These are phyloP conservation scores for Orthosia incerta DNA, from an alignment of 2,888 invertebrate species.

Conservation along the genomic window DNA sequence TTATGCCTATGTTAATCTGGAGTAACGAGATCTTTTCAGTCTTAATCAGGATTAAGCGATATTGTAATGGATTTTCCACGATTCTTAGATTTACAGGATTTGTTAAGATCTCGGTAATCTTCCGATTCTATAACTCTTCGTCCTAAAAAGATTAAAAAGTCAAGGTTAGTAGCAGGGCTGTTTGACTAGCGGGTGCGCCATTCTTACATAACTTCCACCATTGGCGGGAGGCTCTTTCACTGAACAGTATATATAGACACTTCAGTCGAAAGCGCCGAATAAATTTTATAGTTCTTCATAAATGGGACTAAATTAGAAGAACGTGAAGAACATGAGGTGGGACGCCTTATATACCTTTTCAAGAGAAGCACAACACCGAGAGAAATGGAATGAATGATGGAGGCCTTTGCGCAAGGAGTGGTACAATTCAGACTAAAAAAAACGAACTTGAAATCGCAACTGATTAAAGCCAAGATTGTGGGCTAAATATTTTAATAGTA, in stretches of 20 bases:
- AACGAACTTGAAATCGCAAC: too few relatives aligned
- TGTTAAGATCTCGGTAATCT: not conserved
- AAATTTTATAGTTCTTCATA: not conserved
- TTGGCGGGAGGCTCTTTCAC: not conserved
- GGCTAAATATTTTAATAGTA: slow-evolving; percentile 6
- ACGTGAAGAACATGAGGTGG: not conserved
- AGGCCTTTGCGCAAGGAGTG: too few relatives aligned
- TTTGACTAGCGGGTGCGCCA: not conserved
- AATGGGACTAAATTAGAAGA: not conserved
- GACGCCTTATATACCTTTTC: too few relatives aligned
- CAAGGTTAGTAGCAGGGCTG: not conserved
- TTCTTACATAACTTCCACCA: not conserved
- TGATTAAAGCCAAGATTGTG: slow-evolving; percentile 11
- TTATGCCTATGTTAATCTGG: not conserved
- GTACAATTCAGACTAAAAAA: too few relatives aligned
- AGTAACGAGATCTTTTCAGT: not conserved
- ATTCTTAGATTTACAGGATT: not conserved
- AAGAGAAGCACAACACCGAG: too few relatives aligned
- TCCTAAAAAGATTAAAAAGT: not conserved
- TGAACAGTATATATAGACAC: not conserved
- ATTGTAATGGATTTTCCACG: not conserved
- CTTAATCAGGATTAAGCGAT: not conserved
- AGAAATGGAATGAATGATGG: too few relatives aligned
- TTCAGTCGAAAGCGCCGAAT: not conserved
- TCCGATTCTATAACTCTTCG: not conserved